A percentile compares a stretch with the other conserved stretches of the same genome.
Evolutionary conservation across 2,888 invertebrate genomes (phyloP).

Genomic region (Platycheirus rosarum): DNA sequence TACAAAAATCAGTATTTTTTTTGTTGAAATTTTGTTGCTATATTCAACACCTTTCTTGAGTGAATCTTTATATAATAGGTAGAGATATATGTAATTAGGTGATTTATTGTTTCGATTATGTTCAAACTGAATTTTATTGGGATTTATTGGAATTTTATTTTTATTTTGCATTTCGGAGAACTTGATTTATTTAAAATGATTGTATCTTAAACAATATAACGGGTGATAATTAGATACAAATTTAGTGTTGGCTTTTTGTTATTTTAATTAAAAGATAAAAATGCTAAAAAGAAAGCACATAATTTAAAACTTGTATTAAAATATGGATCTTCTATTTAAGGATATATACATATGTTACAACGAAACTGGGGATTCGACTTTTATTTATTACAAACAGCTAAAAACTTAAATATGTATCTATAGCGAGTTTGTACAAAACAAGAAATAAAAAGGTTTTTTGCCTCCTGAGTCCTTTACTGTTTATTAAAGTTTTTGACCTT

Average conservation of each 20-base stretch:
- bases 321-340: no score
- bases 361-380: no score
- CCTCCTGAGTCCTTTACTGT: no score
- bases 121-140: conserved; percentile 19
- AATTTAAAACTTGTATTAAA: no score
- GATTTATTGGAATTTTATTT: conserved; percentile 23
- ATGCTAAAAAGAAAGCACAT: background rate
- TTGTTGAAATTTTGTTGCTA: conserved; percentile 25
- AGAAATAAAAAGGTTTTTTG: no score
- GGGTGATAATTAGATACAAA: conserved; percentile 5
- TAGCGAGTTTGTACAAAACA: no score
- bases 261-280: background rate
- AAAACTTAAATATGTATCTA: no score
- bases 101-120: conserved; percentile 45
- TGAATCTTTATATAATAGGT: background rate
- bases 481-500: no score
- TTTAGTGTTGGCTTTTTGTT: background rate
- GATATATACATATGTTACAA: no score
- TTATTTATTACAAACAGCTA: no score
- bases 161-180: no score
- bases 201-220: conserved; percentile 5
- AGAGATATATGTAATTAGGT: background rate
- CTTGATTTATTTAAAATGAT: conserved; percentile 29
- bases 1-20: background rate
- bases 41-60: conserved; percentile 42